Evolutionary conservation across 1,140 invertebrate species (phyloP), one percentile per base, ranked within the genome.

Genomic region (Drosophila burlai): DNA sequence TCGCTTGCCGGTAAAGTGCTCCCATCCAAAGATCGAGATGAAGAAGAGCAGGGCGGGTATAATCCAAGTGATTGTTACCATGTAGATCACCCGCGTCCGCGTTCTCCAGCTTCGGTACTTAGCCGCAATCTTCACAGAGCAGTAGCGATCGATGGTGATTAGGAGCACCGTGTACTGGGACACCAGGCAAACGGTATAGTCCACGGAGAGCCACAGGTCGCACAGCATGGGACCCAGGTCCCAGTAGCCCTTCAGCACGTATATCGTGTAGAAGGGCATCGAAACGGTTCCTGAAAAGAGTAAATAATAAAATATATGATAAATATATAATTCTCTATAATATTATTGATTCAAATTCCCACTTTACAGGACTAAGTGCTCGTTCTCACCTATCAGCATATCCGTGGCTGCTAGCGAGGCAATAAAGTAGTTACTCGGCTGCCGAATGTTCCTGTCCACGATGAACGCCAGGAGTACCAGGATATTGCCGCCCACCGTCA

Each of bases 361-460:
- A 45, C 18, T 45, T 21, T 26, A 24, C 15, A 50, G 29, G 9
- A 36, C 36, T 21, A 10, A 24, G 1, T 94, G 90, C 59, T 95
- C 5, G 1, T 13, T 47, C 45, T 46, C 93, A 95, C 99, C 99
- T 93, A 99, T 99, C 65, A 99, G 95, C 94, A 99, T 96, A 94
- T 99, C 99, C 13, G 98, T 99, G 36, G 99, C 97, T 26, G 99
- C 99, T 46, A 99, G 94, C 1, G 98, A 99, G 4, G 98, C 99
- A 59, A 99, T 99, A 94, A 99, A 99, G 94, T 99, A 99, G 94
- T 99, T 99, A 91, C 98, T 99, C 3, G 99, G 99, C 91, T 99
- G 99, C 49, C 99, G 95, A 86, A 99, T 99, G 62, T 97, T 97
- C 64, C 99, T 95, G 93, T 99, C 99, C 29, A 99, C 97, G 61